Conservation (phyloP, 23 tunicate species). For the Oikopleura albicans region DNA sequence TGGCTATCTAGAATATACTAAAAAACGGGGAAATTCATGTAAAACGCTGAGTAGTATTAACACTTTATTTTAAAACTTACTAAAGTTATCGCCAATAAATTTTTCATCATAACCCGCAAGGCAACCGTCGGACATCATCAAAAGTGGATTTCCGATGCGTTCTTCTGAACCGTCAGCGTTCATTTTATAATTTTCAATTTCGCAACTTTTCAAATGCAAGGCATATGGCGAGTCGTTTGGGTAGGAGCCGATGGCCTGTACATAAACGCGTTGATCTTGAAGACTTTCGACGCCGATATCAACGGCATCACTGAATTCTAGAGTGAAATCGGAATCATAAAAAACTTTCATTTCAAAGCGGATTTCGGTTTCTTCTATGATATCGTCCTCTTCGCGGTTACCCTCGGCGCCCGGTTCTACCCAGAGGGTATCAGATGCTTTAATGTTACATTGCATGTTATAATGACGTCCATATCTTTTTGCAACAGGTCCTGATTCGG, state of each 20-base stretch:
- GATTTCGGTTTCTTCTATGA: not conserved
- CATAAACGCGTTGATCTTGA: not conserved
- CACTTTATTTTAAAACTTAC: too few relatives aligned
- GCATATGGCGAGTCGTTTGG: not conserved
- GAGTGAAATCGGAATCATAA: not conserved
- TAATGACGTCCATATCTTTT: too few relatives aligned
- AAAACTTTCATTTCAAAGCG: not conserved
- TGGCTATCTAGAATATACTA: too few relatives aligned
- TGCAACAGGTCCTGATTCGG: too few relatives aligned
- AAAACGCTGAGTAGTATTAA: too few relatives aligned
- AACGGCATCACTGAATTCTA: not conserved
- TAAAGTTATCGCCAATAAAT: too few relatives aligned
- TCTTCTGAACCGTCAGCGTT: not conserved
- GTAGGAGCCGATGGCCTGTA: not conserved
- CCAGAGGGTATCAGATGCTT: not conserved
- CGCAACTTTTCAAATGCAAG: not conserved
- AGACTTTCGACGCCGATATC: not conserved
- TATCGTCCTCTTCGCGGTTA: not conserved
- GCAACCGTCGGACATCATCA: too few relatives aligned
- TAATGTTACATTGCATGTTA: too few relatives aligned
- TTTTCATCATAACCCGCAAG: too few relatives aligned
- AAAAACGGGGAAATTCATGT: too few relatives aligned
- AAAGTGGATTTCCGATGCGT: too few relatives aligned
- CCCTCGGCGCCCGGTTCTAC: not conserved
- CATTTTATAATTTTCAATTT: not conserved